phyloP scores from a whole-genome alignment of 35 echinoderm and acorn worm species.

The Diadema setosum region DNA sequence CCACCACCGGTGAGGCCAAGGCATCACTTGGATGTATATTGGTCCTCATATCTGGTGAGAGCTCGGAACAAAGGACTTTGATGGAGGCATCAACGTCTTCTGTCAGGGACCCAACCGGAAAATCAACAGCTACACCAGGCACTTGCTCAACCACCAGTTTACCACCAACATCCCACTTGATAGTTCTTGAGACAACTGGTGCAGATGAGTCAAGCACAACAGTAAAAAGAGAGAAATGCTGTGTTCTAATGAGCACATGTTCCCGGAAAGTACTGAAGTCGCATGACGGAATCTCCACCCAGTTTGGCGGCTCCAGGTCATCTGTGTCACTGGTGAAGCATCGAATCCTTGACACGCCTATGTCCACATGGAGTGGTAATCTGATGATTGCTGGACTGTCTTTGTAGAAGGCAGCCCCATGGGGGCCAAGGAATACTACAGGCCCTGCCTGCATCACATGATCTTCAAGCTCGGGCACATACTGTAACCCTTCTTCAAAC shows the following conservation, averaged over 20 bases:
- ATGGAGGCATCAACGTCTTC: conserved; percentile 58
- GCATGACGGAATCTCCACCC: conserved; percentile 70
- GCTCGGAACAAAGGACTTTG: conserved; percentile 64
- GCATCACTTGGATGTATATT: conserved; percentile 51
- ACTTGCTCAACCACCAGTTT: conserved; percentile 69
- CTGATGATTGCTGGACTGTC: conserved; percentile 75
- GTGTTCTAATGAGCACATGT: conserved; percentile 69
- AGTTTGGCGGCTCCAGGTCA: conserved; percentile 64
- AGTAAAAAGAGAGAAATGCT: conserved; percentile 81
- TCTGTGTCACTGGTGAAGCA: conserved; percentile 74
- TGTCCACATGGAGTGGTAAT: conserved; percentile 61
- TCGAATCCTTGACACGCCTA: conserved; percentile 50
- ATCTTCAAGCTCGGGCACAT: conserved; percentile 40
- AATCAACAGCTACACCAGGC: conserved; percentile 68
- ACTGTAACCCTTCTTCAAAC: conserved; percentile 34
- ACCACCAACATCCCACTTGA: conserved; percentile 61
- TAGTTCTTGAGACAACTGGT: conserved; percentile 38
- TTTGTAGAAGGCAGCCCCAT: conserved; percentile 75
- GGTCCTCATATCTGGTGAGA: conserved; percentile 31
- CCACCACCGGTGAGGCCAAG: conserved; percentile 59
- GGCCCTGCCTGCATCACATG: conserved; percentile 40
- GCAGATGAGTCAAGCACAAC: conserved; percentile 54
- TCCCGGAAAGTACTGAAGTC: conserved; percentile 56
- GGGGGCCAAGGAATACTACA: conserved; percentile 71
- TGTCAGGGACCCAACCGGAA: conserved; percentile 57